These are phyloP conservation scores for Tetragonula carbonaria DNA, from an alignment of 2,888 invertebrate genomes.

Conservation along the genomic window DNA sequence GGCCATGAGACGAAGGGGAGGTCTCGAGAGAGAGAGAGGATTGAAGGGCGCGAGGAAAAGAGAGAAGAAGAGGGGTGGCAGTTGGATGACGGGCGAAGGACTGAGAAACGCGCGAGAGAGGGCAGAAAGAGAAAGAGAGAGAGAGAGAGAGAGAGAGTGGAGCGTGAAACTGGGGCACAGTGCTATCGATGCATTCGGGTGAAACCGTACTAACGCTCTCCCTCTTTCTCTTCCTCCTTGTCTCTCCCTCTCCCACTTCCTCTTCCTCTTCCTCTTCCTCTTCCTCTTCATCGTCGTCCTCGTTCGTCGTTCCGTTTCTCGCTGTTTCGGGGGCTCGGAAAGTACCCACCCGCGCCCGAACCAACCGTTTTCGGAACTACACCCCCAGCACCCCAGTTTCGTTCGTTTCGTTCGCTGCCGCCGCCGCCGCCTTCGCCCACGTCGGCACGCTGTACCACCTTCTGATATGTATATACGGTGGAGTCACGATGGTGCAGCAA, in stretches of 20 bases:
- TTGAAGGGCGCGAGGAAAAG: conserved; percentile 37
- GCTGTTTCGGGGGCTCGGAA: conserved; percentile 37
- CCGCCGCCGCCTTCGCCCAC: neutral
- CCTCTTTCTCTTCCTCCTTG: conserved; percentile 16
- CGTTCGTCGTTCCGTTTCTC: conserved; percentile 54
- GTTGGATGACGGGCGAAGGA: conserved; percentile 33
- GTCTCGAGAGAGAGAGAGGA: conserved; percentile 35
- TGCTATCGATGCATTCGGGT: conserved; percentile 77
- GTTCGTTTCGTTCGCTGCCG: neutral
- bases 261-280: no score
- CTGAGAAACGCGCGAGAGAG: conserved; percentile 19
- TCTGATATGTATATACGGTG: neutral
- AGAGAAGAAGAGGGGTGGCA: conserved; percentile 21
- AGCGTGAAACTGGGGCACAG: conserved; percentile 74
- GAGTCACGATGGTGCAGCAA: conserved; percentile 61
- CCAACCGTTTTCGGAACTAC: conserved; percentile 64
- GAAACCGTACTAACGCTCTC: conserved; percentile 61
- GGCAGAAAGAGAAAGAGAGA: conserved; percentile 35
- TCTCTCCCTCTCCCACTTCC: conserved; percentile 14
- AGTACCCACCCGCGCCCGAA: conserved; percentile 46
- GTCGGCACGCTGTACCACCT: neutral
- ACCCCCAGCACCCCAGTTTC: neutral
- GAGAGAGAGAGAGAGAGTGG: conserved; percentile 34
- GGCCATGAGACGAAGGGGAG: conserved; percentile 18
- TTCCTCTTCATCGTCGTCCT: conserved; percentile 47